Evolutionary conservation across 2,113 vertebrate genomes (phyloP), one percentile per base, ranked within the genome.

Genomic region (Calcarius ornatus): DNA sequence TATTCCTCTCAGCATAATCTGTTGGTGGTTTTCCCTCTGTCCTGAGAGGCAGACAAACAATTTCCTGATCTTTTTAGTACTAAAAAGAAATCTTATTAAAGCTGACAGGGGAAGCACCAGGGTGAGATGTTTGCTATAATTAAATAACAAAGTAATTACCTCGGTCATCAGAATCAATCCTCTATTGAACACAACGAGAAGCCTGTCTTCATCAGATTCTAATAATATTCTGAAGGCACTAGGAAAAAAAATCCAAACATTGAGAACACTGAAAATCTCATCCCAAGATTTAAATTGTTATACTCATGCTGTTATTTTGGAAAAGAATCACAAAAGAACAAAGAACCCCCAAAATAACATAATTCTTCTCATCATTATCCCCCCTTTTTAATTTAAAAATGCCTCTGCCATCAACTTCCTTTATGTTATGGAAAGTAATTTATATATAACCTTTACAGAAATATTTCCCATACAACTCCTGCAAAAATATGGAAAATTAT

Each of bases 141-240:
- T 68, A 65, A 92, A 81, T 87, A 63, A 61, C 18, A 50, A 91
- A 95, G 79, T 60, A 75, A 75, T 98, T 97, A 99, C 99, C 98
- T 99, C 99, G 2, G 99, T 99, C 99, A 99, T 99, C 86, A 99
- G 98, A 97, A 99, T 99, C 94, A 99, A 98, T 56, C 99, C 99
- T 98, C 99, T 97, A 81, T 99, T 99, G 97, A 99, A 99, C 69
- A 99, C 99, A 97, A 99, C 99, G 82, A 99, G 99, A 95, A 99
- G 98, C 57, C 99, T 97, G 97, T 99, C 99, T 98, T 99, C 99
- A 91, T 99, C 99, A 91, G 99, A 99, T 98, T 99, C 99, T 97
- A 99, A 93, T 90, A 99, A 97, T 97, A 99, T 99, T 98, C 99
- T 98, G 98, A 99, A 99, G 98, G 99, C 99, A 99, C 99, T 99